A percentile compares a stretch with the other conserved stretches of the same genome.
phyloP scores from a whole-genome alignment of 2,797 vertebrate genomes.

The Siniperca obscura region DNA sequence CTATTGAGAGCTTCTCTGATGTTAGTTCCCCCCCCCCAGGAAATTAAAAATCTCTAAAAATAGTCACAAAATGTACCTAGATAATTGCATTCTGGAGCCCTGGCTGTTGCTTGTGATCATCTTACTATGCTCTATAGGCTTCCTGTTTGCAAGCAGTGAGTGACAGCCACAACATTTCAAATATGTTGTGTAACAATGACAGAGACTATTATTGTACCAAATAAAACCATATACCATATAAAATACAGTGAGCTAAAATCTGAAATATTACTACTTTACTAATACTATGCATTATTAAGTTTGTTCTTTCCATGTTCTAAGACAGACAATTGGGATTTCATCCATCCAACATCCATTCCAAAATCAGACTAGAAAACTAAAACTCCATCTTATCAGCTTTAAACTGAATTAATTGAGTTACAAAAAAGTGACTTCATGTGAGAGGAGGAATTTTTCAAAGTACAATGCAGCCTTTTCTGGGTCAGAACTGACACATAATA shows the following conservation, averaged over 20 bases:
- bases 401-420: neutral
- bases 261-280: neutral
- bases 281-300: neutral
- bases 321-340: neutral
- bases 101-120: neutral
- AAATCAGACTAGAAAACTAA: neutral
- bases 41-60: conserved; percentile 35
- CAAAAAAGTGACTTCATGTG: neutral
- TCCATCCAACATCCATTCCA: neutral
- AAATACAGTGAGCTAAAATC: neutral
- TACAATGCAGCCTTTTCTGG: neutral
- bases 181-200: neutral
- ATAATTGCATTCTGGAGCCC: neutral
- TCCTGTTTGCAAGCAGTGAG: neutral
- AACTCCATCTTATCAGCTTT: neutral
- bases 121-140: neutral
- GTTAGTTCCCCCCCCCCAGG: neutral
- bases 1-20: conserved; percentile 16
- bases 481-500: neutral
- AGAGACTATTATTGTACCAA: neutral
- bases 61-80: conserved; percentile 4
- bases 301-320: neutral
- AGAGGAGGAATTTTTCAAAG: neutral
- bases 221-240: neutral
- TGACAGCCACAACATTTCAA: neutral